These are phyloP conservation scores for Mystacides longicornis DNA, from an alignment of 2,888 invertebrate species.

Conservation along the genomic window DNA sequence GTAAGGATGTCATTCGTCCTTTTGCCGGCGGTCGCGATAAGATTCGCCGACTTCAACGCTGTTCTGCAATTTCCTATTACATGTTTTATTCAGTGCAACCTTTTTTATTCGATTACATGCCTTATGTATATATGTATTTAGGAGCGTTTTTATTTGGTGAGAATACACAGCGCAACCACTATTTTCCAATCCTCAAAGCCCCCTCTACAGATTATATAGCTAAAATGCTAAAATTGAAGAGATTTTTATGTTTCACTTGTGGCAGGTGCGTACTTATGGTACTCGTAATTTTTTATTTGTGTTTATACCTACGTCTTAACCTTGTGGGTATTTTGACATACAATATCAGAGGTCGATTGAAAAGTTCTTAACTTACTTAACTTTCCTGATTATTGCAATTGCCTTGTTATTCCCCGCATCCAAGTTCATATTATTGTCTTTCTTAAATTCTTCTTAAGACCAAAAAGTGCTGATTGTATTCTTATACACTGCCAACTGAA, in stretches of 20 bases:
- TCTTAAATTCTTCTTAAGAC: no score
- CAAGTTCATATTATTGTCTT: no score
- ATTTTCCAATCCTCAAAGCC: background rate
- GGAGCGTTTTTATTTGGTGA: background rate
- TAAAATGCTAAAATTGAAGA: background rate
- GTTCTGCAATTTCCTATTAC: background rate
- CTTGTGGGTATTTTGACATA: background rate
- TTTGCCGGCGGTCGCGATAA: no score
- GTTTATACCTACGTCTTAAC: background rate
- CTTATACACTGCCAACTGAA: no score
- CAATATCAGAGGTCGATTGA: background rate
- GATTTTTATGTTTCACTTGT: background rate
- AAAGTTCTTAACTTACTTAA: background rate
- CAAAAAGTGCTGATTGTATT: no score
- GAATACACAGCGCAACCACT: background rate
- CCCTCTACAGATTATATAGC: background rate
- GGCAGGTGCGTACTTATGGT: background rate
- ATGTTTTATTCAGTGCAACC: constrained; percentile 2
- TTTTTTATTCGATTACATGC: background rate
- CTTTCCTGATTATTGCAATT: no score
- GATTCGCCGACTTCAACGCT: background rate
- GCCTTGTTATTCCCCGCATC: no score
- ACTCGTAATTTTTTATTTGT: no score
- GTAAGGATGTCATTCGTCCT: no score
- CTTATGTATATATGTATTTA: background rate